These are phyloP conservation scores for Ciconia boyciana DNA, from an alignment of 2,113 vertebrate genomes.

Conservation along the genomic window DNA sequence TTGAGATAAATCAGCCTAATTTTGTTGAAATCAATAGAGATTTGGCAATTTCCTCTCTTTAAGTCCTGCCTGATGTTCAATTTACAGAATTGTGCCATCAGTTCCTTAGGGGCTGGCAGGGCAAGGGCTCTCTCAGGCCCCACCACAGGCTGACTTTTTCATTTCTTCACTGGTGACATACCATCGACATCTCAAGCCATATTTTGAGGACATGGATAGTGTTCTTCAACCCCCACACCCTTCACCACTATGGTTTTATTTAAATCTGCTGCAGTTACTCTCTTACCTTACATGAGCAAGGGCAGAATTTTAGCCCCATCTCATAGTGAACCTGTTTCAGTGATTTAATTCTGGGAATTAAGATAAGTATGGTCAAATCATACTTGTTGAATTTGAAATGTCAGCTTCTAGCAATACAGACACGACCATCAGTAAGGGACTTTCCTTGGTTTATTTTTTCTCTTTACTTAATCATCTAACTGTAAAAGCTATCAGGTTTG, in stretches of 20 bases:
- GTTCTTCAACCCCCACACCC: not conserved
- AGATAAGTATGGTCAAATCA: not conserved
- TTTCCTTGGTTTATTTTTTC: slow-evolving; percentile 9
- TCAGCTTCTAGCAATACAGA: not conserved
- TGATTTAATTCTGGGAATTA: not conserved
- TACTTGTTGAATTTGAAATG: not conserved
- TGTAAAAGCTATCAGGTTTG: slow-evolving; percentile 13
- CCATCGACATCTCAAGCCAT: not conserved
- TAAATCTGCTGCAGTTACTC: not conserved
- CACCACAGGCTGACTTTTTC: not conserved
- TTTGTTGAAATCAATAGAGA: not conserved
- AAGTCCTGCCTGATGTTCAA: not conserved
- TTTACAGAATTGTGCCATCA: not conserved
- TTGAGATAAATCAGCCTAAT: not conserved
- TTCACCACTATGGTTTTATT: not conserved
- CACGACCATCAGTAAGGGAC: not conserved
- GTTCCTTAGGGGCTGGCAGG: not conserved
- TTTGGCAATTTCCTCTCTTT: not conserved
- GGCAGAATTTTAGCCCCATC: not conserved
- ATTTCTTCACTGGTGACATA: not conserved
- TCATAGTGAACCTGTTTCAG: not conserved
- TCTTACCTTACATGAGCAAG: not conserved
- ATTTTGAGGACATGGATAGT: not conserved
- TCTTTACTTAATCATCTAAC: not conserved
- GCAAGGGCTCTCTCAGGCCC: not conserved